Evolutionary conservation across 2,888 invertebrate genomes (phyloP), one percentile per base, ranked within the genome.

Genomic region (Clivina fossor): DNA sequence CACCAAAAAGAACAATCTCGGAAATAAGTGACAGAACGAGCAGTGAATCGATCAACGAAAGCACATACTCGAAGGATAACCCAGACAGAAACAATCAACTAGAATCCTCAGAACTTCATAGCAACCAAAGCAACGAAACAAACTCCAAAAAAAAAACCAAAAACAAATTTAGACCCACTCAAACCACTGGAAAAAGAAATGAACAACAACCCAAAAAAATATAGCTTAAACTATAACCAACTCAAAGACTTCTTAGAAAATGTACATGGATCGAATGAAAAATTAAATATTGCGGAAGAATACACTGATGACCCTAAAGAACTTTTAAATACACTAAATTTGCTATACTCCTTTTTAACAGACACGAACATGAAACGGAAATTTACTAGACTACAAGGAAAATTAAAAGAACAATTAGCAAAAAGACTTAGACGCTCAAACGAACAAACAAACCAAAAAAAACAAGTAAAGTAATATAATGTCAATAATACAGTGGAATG

Each of bases 401-500:
- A 43, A 26, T 9, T 43, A n/a, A 43, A 41, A 24, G 41, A 41
- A 13, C 41, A 41, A 22, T n/a, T 41, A 41, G 16, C 5, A 1
- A 24, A 22, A 15, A 28, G 26, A 43, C 16, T 43, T 2, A 24
- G 11, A 28, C 11, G 18, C 15, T 15, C 11, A 28, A 43, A 15
- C 11, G 7, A 11, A 26, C 26, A 7, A 26, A 5, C 26, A 26
- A 8, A 7, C 26, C 26, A 26, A 26, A 7, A 7, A 5, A 26
- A 8, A 7, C 40, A 4, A 3, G 24, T 24, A 20, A 7, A 26
- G 4, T 26, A 46, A 46, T 20, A n/a, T n/a, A n/a, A 46, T 46
- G 33, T 32, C 46, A 18, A 37, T 38, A 50, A 16, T 38, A 2
- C 49, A 50, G 13, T 50, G 49, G 49, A 50, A 50, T 15, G 26